Evolutionary conservation across 2,797 vertebrate genomes (phyloP), one percentile per base, ranked within the genome.

Genomic region (Chrosomus eos): DNA sequence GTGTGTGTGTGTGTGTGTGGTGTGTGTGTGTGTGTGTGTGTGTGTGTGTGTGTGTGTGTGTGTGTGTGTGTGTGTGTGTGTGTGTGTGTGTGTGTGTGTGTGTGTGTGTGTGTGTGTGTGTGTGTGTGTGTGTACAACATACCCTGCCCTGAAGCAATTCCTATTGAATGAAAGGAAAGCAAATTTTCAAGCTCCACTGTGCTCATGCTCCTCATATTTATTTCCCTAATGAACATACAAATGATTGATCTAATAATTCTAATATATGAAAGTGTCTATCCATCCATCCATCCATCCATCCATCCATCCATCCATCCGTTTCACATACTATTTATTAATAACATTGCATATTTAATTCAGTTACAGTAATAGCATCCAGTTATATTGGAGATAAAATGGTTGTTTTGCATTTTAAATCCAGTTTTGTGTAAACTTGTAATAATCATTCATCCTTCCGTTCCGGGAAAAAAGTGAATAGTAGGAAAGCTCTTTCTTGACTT

Each of bases 91-190:
- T 33, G 9, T 74, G 67, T 53, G 55, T 81, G 31, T 26, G 62
- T 36, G 36, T 31, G 21, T 68, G 5, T 55, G 60, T 26, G 43
- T 36, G 71, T 33, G 55, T 31, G 31, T 23, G n/a, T 36, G 28
- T 48, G 81, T 74, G 43, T 76, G 33, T 53, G 19, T 33, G 13
- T 72, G 78, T 70, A 60, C 80, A 51, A 33, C 36, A 81, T 58
- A 72, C 79, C 71, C 67, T 64, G 18, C 48, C 58, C 75, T 48
- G 26, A n/a, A 67, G 53, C 64, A 51, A 31, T 16, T 70, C 33
- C n/a, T 53, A 66, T 1, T 84, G 77, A 90, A 53, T 55, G 51
- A 81, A 40, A 72, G 67, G n/a, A 71, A 67, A 58, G 51, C 3
- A 10, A 81, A 55, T 71, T 66, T 19, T 80, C 64, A 51, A 31